Conservation (phyloP, 1,140 invertebrate genomes). For the Procambarus clarkii region DNA sequence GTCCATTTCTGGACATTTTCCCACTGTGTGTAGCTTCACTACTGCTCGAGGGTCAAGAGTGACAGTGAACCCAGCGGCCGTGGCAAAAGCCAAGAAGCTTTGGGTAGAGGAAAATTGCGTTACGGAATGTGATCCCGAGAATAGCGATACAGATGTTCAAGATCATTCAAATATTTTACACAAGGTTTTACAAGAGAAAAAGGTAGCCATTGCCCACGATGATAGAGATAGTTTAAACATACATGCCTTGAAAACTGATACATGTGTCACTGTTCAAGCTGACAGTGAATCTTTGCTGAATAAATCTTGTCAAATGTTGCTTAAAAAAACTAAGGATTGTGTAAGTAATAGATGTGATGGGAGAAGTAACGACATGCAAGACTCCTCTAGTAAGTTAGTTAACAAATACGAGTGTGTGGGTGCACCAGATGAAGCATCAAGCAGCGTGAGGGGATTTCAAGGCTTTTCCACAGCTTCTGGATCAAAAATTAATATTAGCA, state of each 20-base stretch:
- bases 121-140: neutral
- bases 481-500: constrained; percentile 12
- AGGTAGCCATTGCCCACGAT: neutral
- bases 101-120: neutral
- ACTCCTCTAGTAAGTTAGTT: neutral
- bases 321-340: neutral
- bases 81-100: neutral
- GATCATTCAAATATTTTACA: neutral
- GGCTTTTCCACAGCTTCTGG: constrained; percentile 31
- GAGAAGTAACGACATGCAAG: neutral
- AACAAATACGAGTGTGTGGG: neutral
- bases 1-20: neutral
- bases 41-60: neutral
- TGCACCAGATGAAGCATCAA: neutral
- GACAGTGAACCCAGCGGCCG: neutral
- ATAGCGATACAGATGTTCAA: neutral
- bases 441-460: neutral
- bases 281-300: neutral
- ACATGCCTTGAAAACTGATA: neutral
- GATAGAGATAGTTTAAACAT: neutral
- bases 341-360: neutral
- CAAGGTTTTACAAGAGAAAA: neutral
- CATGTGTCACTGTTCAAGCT: neutral
- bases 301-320: neutral
- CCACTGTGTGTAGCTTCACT: neutral